phyloP scores from a whole-genome alignment of 2,888 invertebrate genomes.

The Mesorhabditis belari region DNA sequence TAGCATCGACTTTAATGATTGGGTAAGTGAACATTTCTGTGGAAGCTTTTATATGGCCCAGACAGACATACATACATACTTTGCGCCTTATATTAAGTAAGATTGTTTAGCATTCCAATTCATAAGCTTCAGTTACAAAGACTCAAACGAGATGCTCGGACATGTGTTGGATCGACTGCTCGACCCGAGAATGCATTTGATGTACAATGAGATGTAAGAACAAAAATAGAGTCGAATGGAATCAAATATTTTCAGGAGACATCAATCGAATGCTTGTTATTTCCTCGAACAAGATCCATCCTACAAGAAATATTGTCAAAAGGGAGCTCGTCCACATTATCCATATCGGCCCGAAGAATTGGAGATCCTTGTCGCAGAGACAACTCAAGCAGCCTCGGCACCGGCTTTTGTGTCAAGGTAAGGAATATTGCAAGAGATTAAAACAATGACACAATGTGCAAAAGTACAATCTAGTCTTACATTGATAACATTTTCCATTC shows the following conservation, averaged over 20 bases:
- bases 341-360: no score
- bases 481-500: background rate
- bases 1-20: constrained; percentile 74
- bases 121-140: no score
- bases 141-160: constrained; percentile 72
- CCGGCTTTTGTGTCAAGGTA: constrained; percentile 19
- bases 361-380: no score
- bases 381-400: constrained; percentile 11
- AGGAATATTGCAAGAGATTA: no score
- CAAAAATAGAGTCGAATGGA: background rate
- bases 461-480: background rate
- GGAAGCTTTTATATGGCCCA: no score
- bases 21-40: constrained; percentile 61
- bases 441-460: background rate
- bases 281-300: constrained; percentile 25
- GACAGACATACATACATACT: no score
- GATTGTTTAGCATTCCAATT: no score
- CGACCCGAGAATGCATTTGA: constrained; percentile 80
- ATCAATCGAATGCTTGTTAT: constrained; percentile 35
- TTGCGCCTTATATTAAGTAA: no score
- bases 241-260: constrained; percentile 19
- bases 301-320: background rate
- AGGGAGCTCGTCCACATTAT: background rate
- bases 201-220: constrained; percentile 60
- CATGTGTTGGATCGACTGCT: constrained; percentile 86